phyloP scores from a whole-genome alignment of 1,140 invertebrate genomes.

The Rhopalosiphum maidis region DNA sequence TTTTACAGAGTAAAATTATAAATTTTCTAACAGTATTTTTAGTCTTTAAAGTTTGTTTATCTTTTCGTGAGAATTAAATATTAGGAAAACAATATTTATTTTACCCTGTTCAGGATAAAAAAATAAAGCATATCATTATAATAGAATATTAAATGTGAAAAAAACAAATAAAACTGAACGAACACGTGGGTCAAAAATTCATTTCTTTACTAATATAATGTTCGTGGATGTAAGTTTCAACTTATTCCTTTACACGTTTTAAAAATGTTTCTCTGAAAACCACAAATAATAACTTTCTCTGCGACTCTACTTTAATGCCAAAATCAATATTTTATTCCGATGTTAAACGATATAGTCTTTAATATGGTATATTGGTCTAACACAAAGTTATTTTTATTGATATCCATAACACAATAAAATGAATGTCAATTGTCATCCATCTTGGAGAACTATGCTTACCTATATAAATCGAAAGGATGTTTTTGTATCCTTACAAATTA shows the following conservation, averaged over 20 bases:
- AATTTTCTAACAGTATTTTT: slow-evolving; percentile 6
- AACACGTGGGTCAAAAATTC: background rate
- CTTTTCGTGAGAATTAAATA: background rate
- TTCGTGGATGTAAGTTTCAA: background rate
- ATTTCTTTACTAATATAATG: background rate
- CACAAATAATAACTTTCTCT: background rate
- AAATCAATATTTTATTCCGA: background rate
- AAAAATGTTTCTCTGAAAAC: background rate
- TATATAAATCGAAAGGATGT: background rate
- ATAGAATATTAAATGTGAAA: background rate
- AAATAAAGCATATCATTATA: background rate
- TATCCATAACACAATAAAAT: background rate
- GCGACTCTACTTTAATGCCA: background rate
- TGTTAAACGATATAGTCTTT: background rate
- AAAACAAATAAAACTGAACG: background rate
- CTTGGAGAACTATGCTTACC: background rate
- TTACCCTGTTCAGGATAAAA: background rate
- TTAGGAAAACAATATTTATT: slow-evolving; percentile 19
- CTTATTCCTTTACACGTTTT: background rate
- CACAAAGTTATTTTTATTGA: background rate
- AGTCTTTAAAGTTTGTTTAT: background rate
- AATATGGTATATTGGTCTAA: background rate
- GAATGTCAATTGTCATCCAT: background rate
- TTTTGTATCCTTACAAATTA: background rate
- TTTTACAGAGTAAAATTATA: background rate